Base-by-base conservation (phyloP, 2,797 vertebrate genomes). In the Novumbra hubbsi region DNA sequence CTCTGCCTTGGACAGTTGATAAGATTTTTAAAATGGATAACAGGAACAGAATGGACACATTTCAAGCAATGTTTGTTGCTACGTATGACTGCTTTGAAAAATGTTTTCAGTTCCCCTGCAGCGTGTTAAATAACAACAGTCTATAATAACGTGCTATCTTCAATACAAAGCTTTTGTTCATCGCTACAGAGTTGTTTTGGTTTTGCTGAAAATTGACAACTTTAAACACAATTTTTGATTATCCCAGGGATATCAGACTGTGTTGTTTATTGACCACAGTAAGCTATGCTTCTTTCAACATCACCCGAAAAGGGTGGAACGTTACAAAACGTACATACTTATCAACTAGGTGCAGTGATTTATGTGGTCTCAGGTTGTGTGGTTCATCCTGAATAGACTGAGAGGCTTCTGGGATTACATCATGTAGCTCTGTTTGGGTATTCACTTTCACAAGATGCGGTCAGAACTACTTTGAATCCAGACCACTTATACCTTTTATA, bases 11-110 rank as follows among this genome's bases (percentile, higher is more conserved):
- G 68, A 76, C 55, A 52, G 62, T 71, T 75, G 27, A 66, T 60
- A n/a, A n/a, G 71, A 14, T 68, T 52, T 50, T 49, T 73, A 60
- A 70, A 81, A 80, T 55, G 70, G 66, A 73, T 73, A 73, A 80
- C 73, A 30, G 55, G 49, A 72, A 52, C 48, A 41, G 27, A 74
- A 71, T 65, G 75, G 66, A 67, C 71, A 19, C 73, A 75, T 72
- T 78, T 76, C 76, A 69, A 76, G 62, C 38, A 52, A 71, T 49
- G 45, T 55, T 78, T 27, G 8, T 16, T 60, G 27, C 45, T 76
- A 71, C 71, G 76, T 76, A 71, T 74, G 72, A 74, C 60, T 62
- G 66, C 27, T 32, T 74, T 70, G 38, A 4, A 64, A 8, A 0
- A 64, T 64, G 4, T 17, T 32, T 6, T 64, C 62, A 57, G 55